Evolutionary conservation across 2,888 invertebrate species (phyloP), one percentile per base, ranked within the genome.

Genomic region (Standfussiana lucernea): DNA sequence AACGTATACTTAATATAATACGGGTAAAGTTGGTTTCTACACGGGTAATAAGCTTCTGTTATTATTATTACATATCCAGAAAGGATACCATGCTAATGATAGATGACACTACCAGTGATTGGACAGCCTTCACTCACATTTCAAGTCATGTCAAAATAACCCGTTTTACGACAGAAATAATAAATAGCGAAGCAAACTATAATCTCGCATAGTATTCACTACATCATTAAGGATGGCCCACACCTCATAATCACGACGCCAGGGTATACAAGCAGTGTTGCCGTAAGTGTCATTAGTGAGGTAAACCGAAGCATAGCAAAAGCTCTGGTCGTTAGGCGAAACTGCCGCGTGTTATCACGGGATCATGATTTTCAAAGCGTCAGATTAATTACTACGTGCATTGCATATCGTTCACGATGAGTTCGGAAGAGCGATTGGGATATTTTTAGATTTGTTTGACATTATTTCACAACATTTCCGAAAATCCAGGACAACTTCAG

Each of bases 271-370:
- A 28, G 47, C 53, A 70, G 61, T 47, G 67, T 59, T 64, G 78
- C 62, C 56, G 13, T 78, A 68, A n/a, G n/a, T n/a, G n/a, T 81
- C 71, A 81, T 81, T 83, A 68, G 62, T 62, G 47, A 64, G 62
- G 15, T 28, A 42, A 64, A 56, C 56, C 47, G 47, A 50, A 71
- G 67, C 70, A 50, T 47, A 50, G 65, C 35, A 47, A n/a, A 42
- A 72, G 61, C 68, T 66, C 7, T n/a, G 65, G 61, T 82, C 61
- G 61, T 66, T 67, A 65, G 47, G 40, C 40, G 45, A 80, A 70
- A 56, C 73, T 59, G 47, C 67, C 35, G 37, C 74, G 42, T 50
- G 42, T 45, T 15, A 66, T 40, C 65, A 45, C 76, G 56, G 65
- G 15, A 80, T 59, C 56, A 50, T 59, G 40, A 61, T 76, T 65